Evolutionary conservation across 2,113 vertebrate genomes (phyloP).

Genomic region (Heterotis niloticus): DNA sequence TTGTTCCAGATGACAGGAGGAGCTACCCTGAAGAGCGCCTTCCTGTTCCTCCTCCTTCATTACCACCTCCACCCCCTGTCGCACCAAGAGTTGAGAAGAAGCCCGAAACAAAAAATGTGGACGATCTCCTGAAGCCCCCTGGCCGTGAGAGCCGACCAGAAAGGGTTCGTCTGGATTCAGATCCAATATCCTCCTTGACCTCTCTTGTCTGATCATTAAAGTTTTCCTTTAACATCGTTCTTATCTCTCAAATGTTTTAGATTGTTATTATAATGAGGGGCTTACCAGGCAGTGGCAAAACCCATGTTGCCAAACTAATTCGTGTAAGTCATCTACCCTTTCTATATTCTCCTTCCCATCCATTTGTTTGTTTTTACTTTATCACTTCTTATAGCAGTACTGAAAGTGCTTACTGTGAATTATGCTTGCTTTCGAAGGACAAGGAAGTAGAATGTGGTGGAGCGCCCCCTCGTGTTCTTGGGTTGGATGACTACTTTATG

Average conservation of each 20-base stretch:
- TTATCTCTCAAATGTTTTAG: conserved; percentile 60
- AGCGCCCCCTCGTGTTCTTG: conserved; percentile 90
- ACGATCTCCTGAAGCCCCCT: conserved; percentile 91
- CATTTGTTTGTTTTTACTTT: not conserved
- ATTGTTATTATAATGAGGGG: conserved; percentile 99
- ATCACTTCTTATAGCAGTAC: no score
- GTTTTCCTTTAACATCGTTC: not conserved
- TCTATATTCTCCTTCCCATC: not conserved
- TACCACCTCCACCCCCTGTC: conserved; percentile 72
- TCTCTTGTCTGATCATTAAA: not conserved
- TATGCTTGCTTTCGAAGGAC: conserved; percentile 68
- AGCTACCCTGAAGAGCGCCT: conserved; percentile 83
- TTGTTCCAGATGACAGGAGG: conserved; percentile 77
- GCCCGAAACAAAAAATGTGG: conserved; percentile 93
- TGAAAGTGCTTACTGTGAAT: not conserved
- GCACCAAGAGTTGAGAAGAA: conserved; percentile 85
- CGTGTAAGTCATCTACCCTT: conserved; percentile 67
- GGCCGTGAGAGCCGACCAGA: conserved; percentile 87
- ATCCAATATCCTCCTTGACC: not conserved
- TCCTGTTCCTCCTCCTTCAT: conserved; percentile 62
- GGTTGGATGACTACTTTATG: conserved; percentile 96
- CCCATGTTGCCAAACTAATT: conserved; percentile 96
- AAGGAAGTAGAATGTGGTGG: conserved; percentile 96
- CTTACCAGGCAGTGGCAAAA: conserved; percentile 94
- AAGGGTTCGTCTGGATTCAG: conserved; percentile 63